A percentile compares a stretch with the other conserved stretches of the same genome.
phyloP scores from a whole-genome alignment of 2,113 vertebrate species.

The Caloenas nicobarica region DNA sequence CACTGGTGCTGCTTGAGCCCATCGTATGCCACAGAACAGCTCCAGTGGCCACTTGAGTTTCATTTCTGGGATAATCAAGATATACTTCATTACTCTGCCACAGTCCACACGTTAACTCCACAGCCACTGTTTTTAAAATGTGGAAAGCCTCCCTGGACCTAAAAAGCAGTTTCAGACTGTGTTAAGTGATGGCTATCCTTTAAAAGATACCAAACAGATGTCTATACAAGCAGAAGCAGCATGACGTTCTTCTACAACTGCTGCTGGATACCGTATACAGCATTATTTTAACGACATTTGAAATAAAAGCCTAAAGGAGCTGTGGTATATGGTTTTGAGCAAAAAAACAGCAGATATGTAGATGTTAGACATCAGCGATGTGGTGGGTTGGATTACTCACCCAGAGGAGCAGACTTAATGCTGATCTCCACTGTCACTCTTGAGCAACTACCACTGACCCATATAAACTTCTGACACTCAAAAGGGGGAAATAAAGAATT shows the following conservation, averaged over 20 bases:
- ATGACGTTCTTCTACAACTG: background rate
- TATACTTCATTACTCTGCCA: background rate
- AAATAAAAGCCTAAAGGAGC: background rate
- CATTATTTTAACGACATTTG: background rate
- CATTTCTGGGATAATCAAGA: background rate
- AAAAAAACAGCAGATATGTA: background rate
- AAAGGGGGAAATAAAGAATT: conserved; percentile 1
- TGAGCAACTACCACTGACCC: conserved; percentile 16
- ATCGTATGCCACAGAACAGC: background rate
- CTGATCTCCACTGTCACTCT: background rate
- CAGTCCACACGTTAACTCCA: background rate
- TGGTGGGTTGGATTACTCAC: conserved; percentile 33
- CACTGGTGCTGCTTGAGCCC: background rate
- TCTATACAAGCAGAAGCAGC: background rate
- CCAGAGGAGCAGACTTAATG: background rate
- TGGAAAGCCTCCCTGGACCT: background rate
- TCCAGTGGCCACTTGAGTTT: background rate
- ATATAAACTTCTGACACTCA: conserved; percentile 33
- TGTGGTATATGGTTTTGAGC: background rate
- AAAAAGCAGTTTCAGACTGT: background rate
- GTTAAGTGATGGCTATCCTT: background rate
- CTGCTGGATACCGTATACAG: background rate
- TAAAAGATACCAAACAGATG: background rate
- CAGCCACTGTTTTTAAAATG: background rate
- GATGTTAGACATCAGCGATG: background rate